These are phyloP conservation scores for Isurus oxyrinchus DNA, from an alignment of 2,113 vertebrate genomes.

Conservation along the genomic window DNA sequence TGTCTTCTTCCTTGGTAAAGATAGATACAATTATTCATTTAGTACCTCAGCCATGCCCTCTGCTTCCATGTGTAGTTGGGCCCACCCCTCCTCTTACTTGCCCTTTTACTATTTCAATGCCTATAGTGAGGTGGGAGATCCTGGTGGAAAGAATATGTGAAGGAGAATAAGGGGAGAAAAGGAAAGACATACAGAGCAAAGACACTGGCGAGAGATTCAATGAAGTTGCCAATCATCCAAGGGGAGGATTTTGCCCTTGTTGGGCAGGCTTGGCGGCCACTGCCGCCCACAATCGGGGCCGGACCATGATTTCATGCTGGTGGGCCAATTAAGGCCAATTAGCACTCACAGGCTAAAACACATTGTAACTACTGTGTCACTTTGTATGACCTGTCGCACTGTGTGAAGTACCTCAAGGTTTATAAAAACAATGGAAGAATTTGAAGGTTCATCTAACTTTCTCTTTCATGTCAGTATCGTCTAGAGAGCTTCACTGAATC, in stretches of 20 bases:
- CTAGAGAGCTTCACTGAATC: conserved; percentile 74
- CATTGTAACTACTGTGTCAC: background rate
- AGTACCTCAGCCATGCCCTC: too few relatives aligned
- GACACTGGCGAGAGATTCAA: background rate
- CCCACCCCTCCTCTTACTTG: too few relatives aligned
- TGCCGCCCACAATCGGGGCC: too few relatives aligned
- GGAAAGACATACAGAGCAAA: background rate
- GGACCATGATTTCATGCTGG: too few relatives aligned
- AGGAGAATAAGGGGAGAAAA: background rate
- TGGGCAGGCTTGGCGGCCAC: too few relatives aligned
- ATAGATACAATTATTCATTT: too few relatives aligned
- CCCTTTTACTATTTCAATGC: too few relatives aligned
- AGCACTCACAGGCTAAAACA: background rate
- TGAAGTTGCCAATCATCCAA: background rate
- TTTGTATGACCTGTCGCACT: background rate
- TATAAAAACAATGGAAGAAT: background rate
- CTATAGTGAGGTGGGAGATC: background rate
- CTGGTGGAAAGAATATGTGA: background rate
- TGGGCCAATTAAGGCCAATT: too few relatives aligned
- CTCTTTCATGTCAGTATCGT: conserved; percentile 57
- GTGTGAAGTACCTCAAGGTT: background rate
- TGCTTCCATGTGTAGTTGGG: too few relatives aligned
- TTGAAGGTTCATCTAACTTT: background rate
- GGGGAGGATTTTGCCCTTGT: background rate
- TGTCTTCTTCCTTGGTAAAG: too few relatives aligned